These are phyloP conservation scores for Charina bottae DNA, from an alignment of 2,113 vertebrate species.

Conservation along the genomic window DNA sequence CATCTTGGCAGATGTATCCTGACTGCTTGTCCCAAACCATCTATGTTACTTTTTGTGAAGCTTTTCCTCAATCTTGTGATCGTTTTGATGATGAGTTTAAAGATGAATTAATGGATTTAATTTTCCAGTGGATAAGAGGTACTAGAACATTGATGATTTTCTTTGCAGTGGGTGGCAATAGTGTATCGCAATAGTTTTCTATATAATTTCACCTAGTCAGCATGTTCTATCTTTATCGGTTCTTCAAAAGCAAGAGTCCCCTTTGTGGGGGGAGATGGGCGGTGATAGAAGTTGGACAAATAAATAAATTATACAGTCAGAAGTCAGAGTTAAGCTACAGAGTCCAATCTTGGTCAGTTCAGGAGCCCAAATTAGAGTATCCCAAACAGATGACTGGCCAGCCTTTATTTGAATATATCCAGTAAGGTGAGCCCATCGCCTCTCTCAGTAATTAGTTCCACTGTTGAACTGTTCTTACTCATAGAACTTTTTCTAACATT, in stretches of 20 bases:
- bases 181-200: constrained; percentile 13
- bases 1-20: constrained; percentile 68
- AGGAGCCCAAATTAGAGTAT: neutral
- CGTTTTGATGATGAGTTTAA: constrained; percentile 69
- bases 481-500: neutral
- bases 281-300: too few relatives aligned
- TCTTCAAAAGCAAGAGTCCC: neutral
- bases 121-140: constrained; percentile 75
- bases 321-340: neutral
- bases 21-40: constrained; percentile 68
- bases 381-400: neutral
- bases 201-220: neutral
- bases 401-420: neutral
- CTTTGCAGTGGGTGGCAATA: neutral
- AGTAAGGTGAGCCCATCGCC: neutral
- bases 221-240: neutral
- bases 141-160: constrained; percentile 37
- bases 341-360: neutral
- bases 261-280: too few relatives aligned
- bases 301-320: neutral
- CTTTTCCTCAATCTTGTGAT: constrained; percentile 64
- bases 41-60: constrained; percentile 65
- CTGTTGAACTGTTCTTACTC: neutral
- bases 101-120: constrained; percentile 59
- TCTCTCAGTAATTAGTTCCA: neutral